Conservation (phyloP, 2,113 vertebrate genomes). For the Monarcha castaneiventris region DNA sequence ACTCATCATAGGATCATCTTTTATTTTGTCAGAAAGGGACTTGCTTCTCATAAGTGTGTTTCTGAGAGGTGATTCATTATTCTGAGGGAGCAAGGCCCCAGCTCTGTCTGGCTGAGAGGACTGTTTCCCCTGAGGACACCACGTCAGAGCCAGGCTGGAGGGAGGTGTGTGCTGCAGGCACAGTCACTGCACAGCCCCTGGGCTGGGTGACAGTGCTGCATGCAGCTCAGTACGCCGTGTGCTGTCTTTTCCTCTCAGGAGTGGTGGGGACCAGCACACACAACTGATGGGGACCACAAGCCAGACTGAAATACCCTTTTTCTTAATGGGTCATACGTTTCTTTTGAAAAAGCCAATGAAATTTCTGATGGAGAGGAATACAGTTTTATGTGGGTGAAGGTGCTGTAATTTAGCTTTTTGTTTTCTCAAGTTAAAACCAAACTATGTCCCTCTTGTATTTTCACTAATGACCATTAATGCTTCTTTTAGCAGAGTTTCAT, state of each 20-base stretch:
- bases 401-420: background rate
- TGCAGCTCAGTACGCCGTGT: background rate
- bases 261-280: background rate
- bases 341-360: background rate
- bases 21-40: background rate
- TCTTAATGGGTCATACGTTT: accelerated
- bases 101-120: background rate
- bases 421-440: background rate
- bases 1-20: background rate
- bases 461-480: background rate
- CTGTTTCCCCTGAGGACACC: background rate
- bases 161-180: background rate
- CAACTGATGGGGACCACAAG: background rate
- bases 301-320: background rate
- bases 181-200: accelerated
- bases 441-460: background rate
- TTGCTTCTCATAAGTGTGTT: background rate
- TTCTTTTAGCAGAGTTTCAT: background rate
- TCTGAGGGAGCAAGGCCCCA: background rate
- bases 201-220: background rate
- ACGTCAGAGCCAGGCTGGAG: background rate
- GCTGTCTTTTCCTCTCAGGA: background rate
- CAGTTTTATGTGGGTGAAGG: background rate
- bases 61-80: background rate
- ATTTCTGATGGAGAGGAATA: background rate